Evolutionary conservation across 2,113 vertebrate genomes (phyloP).

Genomic region (Sorex fumeus): DNA sequence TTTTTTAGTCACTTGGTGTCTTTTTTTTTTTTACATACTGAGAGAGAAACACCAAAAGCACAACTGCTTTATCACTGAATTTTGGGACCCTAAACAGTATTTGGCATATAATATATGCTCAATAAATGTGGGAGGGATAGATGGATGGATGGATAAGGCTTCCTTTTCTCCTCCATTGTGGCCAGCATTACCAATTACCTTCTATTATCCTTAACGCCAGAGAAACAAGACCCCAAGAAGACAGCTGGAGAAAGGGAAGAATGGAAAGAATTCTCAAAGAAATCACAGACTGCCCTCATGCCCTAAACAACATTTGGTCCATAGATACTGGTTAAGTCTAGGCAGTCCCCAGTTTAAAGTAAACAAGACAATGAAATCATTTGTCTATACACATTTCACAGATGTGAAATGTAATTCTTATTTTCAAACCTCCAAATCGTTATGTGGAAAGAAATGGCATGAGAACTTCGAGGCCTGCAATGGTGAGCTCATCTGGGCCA

Average conservation of each 20-base stretch:
- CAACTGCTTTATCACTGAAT: not conserved
- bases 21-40: not conserved
- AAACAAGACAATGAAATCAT: not conserved
- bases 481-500: not conserved
- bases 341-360: not conserved
- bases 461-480: not conserved
- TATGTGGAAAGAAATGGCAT: not conserved
- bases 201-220: not conserved
- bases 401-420: not conserved
- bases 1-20: not conserved
- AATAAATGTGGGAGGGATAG: not conserved
- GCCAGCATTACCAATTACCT: not conserved
- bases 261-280: not conserved
- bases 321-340: not conserved
- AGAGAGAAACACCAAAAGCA: not conserved
- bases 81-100: not conserved
- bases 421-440: not conserved
- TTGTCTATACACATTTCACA: not conserved
- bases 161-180: not conserved
- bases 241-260: not conserved
- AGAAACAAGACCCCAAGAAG: not conserved
- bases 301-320: not conserved
- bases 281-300: not conserved
- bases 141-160: not conserved
- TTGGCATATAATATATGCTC: not conserved